Evolutionary conservation across 2,113 vertebrate species (phyloP).

Genomic region (Arothron firmamentum): DNA sequence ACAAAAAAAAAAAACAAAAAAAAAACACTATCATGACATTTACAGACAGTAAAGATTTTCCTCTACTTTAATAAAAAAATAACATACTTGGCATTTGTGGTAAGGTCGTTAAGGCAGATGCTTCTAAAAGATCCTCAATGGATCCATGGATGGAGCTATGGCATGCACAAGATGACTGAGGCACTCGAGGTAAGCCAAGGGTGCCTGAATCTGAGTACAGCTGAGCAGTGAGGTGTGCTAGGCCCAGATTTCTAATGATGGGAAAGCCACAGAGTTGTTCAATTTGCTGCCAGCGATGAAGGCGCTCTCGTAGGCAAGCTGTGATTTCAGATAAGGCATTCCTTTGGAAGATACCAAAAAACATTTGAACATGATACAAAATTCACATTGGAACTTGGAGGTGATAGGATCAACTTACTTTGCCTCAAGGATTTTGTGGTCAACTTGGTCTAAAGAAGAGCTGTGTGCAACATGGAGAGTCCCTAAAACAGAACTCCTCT

Average conservation of each 20-base stretch:
- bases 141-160: conserved; percentile 74
- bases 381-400: background rate
- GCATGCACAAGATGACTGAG: conserved; percentile 81
- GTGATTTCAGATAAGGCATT: conserved; percentile 91
- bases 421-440: conserved; percentile 95
- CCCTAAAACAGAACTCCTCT: conserved; percentile 90
- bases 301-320: conserved; percentile 87
- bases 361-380: background rate
- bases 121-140: conserved; percentile 86
- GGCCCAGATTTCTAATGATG: conserved; percentile 87
- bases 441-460: conserved; percentile 94
- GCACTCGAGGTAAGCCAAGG: conserved; percentile 82
- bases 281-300: conserved; percentile 95
- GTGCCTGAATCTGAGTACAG: conserved; percentile 89
- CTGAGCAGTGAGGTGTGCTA: conserved; percentile 85
- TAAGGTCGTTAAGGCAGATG: conserved; percentile 45
- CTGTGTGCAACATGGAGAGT: conserved; percentile 95
- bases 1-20: too few relatives aligned
- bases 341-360: conserved; percentile 66
- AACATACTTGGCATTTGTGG: conserved; percentile 62
- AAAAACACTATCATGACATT: too few relatives aligned
- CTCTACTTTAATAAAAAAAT: too few relatives aligned
- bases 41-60: too few relatives aligned
- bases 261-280: conserved; percentile 91
- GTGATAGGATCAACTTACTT: conserved; percentile 78